Conservation (phyloP, 1,140 invertebrate genomes). For the Sycophaga agraensis region DNA sequence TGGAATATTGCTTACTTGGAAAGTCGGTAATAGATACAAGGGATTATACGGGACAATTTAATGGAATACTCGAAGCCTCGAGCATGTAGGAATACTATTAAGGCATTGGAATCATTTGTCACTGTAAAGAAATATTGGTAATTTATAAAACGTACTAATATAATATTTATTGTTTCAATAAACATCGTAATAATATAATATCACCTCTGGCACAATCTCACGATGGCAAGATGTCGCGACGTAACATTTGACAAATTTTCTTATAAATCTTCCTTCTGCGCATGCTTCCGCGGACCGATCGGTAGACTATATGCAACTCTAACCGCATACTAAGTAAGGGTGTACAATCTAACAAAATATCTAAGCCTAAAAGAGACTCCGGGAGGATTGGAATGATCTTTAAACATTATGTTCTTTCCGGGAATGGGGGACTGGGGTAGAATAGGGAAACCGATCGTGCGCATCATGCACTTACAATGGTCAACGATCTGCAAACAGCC, state of each 20-base stretch:
- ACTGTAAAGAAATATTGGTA: constrained; percentile 28
- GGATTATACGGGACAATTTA: too few relatives aligned
- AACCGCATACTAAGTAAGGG: constrained; percentile 38
- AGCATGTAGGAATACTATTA: too few relatives aligned
- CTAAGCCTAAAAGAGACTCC: constrained; percentile 32
- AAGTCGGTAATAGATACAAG: too few relatives aligned
- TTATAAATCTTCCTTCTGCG: constrained; percentile 29
- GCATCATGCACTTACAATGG: background rate
- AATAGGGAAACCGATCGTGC: constrained; percentile 34
- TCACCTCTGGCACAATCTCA: constrained; percentile 61
- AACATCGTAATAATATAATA: constrained; percentile 60
- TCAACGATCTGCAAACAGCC: constrained; percentile 10
- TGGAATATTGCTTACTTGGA: too few relatives aligned
- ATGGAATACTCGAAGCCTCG: too few relatives aligned
- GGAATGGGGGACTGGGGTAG: constrained; percentile 28
- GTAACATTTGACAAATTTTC: constrained; percentile 42
- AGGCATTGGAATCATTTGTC: too few relatives aligned
- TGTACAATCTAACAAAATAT: constrained; percentile 41
- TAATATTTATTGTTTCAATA: constrained; percentile 61
- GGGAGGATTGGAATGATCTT: background rate
- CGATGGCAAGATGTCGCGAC: constrained; percentile 58
- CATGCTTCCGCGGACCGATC: constrained; percentile 33
- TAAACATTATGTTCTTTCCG: background rate
- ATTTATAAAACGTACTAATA: constrained; percentile 61
- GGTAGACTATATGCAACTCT: constrained; percentile 40